These are phyloP conservation scores for Anthopleura sola DNA, from an alignment of 64 coral and sea anemone genomes.

Conservation along the genomic window DNA sequence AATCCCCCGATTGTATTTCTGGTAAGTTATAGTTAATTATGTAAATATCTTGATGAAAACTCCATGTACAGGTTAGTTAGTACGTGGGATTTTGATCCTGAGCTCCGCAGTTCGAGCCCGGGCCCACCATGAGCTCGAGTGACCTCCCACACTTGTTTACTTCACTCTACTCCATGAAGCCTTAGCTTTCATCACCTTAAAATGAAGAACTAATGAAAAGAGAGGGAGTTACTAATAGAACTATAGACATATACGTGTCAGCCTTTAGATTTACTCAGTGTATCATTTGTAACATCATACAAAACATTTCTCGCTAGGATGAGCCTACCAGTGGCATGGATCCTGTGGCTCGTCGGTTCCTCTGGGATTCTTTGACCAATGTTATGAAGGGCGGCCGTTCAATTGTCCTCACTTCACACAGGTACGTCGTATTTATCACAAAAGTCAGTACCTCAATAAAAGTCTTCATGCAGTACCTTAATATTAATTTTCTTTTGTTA, in stretches of 20 bases:
- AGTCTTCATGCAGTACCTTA: background rate
- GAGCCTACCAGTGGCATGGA: constrained; percentile 97
- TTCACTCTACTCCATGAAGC: too few species aligned
- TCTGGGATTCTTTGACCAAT: constrained; percentile 81
- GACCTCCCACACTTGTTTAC: too few species aligned
- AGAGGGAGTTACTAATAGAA: too few species aligned
- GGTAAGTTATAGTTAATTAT: constrained; percentile 13
- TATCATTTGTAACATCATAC: too few species aligned
- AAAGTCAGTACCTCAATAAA: background rate
- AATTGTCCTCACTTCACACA: constrained; percentile 94
- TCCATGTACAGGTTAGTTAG: too few species aligned
- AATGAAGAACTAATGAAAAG: too few species aligned
- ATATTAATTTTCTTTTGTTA: constrained; percentile 23
- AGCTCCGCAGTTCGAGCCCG: too few species aligned
- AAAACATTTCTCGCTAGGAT: constrained; percentile 14
- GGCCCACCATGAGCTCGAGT: too few species aligned
- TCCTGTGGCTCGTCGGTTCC: constrained; percentile 85
- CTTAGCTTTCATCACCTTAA: too few species aligned
- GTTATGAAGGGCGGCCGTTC: constrained; percentile 95
- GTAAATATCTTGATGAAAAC: background rate
- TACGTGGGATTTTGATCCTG: background rate
- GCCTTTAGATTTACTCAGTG: too few species aligned
- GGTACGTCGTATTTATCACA: background rate
- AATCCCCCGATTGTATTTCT: constrained; percentile 93
- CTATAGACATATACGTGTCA: too few species aligned